A percentile compares a stretch with the other conserved stretches of the same genome.
Conservation (phyloP, 2,797 vertebrate species). For the Buphagus erythrorhynchus region DNA sequence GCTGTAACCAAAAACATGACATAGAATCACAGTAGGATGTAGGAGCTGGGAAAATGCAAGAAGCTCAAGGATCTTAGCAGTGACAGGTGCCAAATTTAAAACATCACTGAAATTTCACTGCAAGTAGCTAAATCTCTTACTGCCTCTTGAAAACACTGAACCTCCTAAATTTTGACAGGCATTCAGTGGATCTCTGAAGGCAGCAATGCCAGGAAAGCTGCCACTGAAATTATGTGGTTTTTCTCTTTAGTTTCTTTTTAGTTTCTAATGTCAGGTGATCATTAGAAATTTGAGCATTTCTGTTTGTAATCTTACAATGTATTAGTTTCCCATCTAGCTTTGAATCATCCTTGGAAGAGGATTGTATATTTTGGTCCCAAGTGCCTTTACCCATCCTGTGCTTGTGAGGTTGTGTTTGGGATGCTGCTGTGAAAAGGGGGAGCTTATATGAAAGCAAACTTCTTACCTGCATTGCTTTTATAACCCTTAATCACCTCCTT, state of each 20-base stretch:
- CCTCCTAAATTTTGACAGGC: not conserved
- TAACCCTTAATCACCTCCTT: not conserved
- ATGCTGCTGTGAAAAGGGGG: not conserved
- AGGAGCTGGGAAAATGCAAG: not conserved
- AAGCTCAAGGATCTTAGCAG: not conserved
- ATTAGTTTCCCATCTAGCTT: not conserved
- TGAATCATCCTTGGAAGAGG: not conserved
- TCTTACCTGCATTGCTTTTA: not conserved
- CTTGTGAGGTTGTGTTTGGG: not conserved
- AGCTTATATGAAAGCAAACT: not conserved
- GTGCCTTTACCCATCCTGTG: not conserved
- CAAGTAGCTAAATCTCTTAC: not conserved
- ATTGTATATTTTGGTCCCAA: not conserved
- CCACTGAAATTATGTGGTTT: not conserved
- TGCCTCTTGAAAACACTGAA: not conserved
- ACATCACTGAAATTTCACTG: not conserved
- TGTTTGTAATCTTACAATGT: not conserved
- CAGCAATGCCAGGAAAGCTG: not conserved
- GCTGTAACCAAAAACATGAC: not conserved
- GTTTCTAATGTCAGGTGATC: not conserved
- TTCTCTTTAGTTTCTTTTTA: not conserved
- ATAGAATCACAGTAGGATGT: accelerated
- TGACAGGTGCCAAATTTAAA: not conserved
- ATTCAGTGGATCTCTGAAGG: not conserved
- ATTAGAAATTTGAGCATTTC: not conserved